Evolutionary conservation across 37 sponge, comb jelly and placozoan species (phyloP), one percentile per base, ranked within the genome.

Genomic region (Bolinopsis microptera): DNA sequence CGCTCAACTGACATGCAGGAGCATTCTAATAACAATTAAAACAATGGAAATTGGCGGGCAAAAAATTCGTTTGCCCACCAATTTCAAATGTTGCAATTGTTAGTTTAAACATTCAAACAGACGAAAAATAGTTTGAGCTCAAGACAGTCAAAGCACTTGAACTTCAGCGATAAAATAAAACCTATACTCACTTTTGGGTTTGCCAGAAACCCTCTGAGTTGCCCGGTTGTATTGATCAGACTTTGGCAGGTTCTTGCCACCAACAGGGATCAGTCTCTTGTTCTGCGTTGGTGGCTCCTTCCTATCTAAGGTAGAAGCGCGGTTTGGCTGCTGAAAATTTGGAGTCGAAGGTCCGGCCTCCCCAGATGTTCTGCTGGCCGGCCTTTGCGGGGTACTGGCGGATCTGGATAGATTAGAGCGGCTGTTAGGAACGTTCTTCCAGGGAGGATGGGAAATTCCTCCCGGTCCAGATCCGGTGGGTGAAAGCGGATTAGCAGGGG

Each of bases 171-270:
- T n/a, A n/a, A n/a, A n/a, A n/a, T n/a, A n/a, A n/a, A n/a, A n/a
- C n/a, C n/a, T n/a, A n/a, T 34, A 1, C 90, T 86, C 24, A 86
- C 90, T 86, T 86, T 86, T 86, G 3, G 90, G 90, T 86, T 86
- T 86, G 32, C 90, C 90, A n/a, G 90, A 24, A 27, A 86, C 90
- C 9, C 61, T 86, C 61, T 86, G 90, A 25, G 90, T 86, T 30
- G 36, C 90, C n/a, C 90, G 3, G 61, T 86, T 86, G 90, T 86
- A 86, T 30, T 18, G 8, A 48, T 86, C 90, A 40, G 90, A 86
- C 90, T 86, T 86, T 0, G 90, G 61, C 8, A 86, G 30, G 90
- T 86, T 86, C 90, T 86, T 86, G 90, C 90, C 90, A 86, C 90
- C 90, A 86, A 86, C 90, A 16, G 90, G 90, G 3, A 86, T 27